A percentile compares a stretch with the other conserved stretches of the same genome.
Evolutionary conservation across 2,113 vertebrate species (phyloP).

Genomic region (Astatoreochromis straeleni): DNA sequence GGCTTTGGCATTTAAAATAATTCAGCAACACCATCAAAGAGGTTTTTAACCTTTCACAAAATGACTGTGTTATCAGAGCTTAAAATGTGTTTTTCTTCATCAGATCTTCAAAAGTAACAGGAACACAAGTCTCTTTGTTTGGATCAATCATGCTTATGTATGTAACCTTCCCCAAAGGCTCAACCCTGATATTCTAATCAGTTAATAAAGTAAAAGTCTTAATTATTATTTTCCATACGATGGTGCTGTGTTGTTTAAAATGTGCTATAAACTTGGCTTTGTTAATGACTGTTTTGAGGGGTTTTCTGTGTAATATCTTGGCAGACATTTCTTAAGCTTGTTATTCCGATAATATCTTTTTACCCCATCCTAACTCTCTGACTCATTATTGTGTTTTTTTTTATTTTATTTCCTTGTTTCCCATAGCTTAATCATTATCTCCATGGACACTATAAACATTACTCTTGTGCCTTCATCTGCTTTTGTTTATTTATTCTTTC

Average conservation of each 20-base stretch:
- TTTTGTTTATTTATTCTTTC: not conserved
- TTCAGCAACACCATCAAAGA: not conserved
- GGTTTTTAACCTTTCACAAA: not conserved
- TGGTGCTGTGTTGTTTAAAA: not conserved
- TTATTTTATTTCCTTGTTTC: not conserved
- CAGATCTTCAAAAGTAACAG: not conserved
- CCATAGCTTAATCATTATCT: not conserved
- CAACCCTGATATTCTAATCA: not conserved
- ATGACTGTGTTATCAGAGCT: not conserved
- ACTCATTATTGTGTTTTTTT: fast-evolving
- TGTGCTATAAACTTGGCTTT: not conserved
- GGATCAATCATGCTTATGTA: not conserved
- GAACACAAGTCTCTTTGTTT: not conserved
- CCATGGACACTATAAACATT: not conserved
- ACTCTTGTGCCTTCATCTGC: not conserved
- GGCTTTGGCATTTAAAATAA: fast-evolving
- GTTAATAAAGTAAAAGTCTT: not conserved
- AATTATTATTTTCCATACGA: not conserved
- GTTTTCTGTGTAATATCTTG: not conserved
- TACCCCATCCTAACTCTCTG: not conserved
- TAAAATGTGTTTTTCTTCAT: not conserved
- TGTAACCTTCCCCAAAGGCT: not conserved
- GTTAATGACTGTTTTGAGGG: not conserved
- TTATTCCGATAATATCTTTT: not conserved
- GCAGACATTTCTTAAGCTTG: not conserved